Conservation (phyloP, 2,113 vertebrate genomes). For the Gymnarchus niloticus region DNA sequence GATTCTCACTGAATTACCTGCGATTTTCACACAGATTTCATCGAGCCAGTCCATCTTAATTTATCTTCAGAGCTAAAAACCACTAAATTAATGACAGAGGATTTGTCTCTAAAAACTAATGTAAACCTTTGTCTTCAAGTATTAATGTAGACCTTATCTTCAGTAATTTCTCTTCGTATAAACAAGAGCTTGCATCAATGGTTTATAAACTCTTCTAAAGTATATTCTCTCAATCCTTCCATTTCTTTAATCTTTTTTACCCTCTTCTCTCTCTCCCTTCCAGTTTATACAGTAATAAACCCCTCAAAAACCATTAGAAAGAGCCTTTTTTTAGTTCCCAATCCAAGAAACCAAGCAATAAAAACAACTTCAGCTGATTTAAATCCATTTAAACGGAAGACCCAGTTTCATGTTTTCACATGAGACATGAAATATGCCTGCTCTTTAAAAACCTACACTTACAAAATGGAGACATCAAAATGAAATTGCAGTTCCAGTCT, state of each 20-base stretch:
- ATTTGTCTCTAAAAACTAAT: background rate
- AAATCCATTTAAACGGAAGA: background rate
- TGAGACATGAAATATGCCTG: background rate
- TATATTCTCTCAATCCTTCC: background rate
- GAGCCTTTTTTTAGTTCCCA: background rate
- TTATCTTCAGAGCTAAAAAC: background rate
- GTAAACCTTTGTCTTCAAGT: slow-evolving; percentile 8
- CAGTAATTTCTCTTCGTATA: background rate
- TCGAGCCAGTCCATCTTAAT: background rate
- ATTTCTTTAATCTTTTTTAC: background rate
- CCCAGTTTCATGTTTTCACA: background rate
- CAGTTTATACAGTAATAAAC: slow-evolving; percentile 3
- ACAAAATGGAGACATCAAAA: background rate
- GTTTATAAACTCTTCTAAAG: background rate
- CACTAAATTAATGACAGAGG: background rate
- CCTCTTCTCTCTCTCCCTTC: background rate
- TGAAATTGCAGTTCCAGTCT: background rate
- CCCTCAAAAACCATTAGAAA: background rate
- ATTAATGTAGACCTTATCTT: background rate
- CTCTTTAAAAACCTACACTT: background rate
- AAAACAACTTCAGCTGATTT: background rate
- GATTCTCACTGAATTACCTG: background rate
- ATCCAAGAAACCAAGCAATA: background rate
- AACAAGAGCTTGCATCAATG: background rate
- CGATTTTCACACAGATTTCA: background rate